These are phyloP conservation scores for Hydractinia echinata DNA, from an alignment of 30 jellyfish, hydroid and myxozoan genomes.

Conservation along the genomic window DNA sequence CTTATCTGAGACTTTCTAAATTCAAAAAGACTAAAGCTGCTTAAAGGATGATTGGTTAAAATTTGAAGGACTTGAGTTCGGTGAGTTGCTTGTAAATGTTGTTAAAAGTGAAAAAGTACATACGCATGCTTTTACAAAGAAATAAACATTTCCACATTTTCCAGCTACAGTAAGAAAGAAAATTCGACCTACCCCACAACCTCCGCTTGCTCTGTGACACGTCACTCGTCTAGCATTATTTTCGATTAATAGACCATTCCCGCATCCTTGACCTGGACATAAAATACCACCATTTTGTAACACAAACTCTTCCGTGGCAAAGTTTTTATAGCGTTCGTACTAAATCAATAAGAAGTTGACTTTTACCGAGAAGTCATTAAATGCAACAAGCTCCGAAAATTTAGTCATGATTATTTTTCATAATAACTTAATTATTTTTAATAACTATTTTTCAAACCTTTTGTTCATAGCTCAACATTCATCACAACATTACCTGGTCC, in stretches of 20 bases:
- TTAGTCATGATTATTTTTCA: neutral
- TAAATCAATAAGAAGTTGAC: conserved; percentile 1
- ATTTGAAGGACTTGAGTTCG: too few species aligned
- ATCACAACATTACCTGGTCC: conserved; percentile 36
- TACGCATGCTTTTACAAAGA: too few species aligned
- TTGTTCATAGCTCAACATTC: neutral
- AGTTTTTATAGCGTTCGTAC: conserved; percentile 73
- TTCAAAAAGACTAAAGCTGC: too few species aligned
- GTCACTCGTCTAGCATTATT: conserved; percentile 38
- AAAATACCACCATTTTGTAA: conserved; percentile 88
- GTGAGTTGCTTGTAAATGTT: too few species aligned
- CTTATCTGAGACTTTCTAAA: too few species aligned
- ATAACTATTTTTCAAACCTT: neutral
- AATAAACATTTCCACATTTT: neutral
- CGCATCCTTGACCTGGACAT: conserved; percentile 89
- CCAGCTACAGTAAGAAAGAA: neutral
- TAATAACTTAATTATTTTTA: too few species aligned
- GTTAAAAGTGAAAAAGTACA: too few species aligned
- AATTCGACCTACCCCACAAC: conserved; percentile 66
- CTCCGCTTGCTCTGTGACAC: conserved; percentile 61
- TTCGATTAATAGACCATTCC: conserved; percentile 64
- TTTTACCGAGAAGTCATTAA: neutral
- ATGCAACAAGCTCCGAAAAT: neutral
- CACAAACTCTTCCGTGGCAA: conserved; percentile 82
- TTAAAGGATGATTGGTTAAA: too few species aligned